phyloP scores from a whole-genome alignment of 2,113 vertebrate species.

The Macaca fascicularis region DNA sequence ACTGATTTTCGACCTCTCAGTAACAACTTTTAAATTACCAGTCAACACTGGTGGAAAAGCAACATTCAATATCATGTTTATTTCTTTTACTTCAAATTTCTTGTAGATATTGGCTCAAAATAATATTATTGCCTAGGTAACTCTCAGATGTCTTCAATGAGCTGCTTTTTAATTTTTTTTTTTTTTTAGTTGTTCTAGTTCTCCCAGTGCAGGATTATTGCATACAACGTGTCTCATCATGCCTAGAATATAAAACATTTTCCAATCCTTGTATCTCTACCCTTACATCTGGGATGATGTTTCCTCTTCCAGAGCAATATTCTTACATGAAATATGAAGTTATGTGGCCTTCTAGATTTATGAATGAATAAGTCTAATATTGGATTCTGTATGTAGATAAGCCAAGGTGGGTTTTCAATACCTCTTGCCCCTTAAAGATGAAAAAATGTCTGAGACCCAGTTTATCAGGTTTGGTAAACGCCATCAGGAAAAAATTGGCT shows the following conservation, averaged over 20 bases:
- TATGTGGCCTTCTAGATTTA: not conserved
- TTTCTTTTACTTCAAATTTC: not conserved
- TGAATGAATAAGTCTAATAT: not conserved
- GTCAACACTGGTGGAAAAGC: not conserved
- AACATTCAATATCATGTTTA: not conserved
- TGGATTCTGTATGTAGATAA: not conserved
- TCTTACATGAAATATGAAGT: not conserved
- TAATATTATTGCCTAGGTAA: not conserved
- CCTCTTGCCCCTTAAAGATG: not conserved
- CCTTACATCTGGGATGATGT: not conserved
- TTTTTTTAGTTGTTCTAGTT: not conserved
- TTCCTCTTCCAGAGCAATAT: not conserved
- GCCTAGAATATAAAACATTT: not conserved
- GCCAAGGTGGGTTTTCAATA: not conserved
- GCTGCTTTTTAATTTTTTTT: not conserved
- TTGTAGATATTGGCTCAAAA: not conserved
- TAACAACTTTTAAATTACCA: not conserved
- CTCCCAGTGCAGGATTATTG: not conserved
- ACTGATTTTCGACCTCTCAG: not conserved
- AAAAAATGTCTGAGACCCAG: not conserved
- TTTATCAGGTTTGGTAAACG: not conserved
- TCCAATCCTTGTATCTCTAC: not conserved
- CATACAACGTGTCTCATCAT: not conserved
- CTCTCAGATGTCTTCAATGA: not conserved
- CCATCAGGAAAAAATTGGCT: not conserved